A percentile compares a stretch with the other conserved stretches of the same genome.
phyloP scores from a whole-genome alignment of 2,797 vertebrate species.

The Rallus crepitans region DNA sequence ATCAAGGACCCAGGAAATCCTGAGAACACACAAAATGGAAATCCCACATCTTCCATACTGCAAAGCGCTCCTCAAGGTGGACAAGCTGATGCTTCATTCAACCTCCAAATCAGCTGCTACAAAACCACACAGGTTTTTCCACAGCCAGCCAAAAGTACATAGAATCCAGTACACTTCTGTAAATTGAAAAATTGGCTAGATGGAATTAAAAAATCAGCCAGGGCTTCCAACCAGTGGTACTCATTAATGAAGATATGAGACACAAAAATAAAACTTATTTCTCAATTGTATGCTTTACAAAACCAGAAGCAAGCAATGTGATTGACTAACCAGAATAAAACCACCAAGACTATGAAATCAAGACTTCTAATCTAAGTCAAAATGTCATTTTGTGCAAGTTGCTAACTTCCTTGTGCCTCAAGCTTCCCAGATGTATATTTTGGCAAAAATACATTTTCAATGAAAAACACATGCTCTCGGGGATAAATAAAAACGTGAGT shows the following conservation, averaged over 20 bases:
- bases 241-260: constrained; percentile 47
- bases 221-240: not conserved
- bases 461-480: constrained; percentile 70
- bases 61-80: not conserved
- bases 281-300: constrained; percentile 48
- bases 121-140: not conserved
- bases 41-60: not conserved
- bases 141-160: not conserved
- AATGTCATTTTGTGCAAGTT: constrained; percentile 1
- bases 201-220: not conserved
- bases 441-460: constrained; percentile 68
- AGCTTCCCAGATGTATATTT: constrained; percentile 72
- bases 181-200: not conserved
- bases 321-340: constrained; percentile 46
- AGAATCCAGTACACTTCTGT: not conserved
- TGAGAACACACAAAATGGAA: not conserved
- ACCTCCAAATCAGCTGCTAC: not conserved
- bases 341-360: constrained; percentile 41
- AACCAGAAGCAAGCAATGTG: constrained; percentile 48
- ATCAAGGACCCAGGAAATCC: not conserved
- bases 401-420: constrained; percentile 57
- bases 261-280: constrained; percentile 53
- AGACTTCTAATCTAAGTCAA: constrained; percentile 42
- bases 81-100: not conserved
- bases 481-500: too few species aligned